Conservation (phyloP, 2,797 vertebrate species). For the Catostomus latipinnis region DNA sequence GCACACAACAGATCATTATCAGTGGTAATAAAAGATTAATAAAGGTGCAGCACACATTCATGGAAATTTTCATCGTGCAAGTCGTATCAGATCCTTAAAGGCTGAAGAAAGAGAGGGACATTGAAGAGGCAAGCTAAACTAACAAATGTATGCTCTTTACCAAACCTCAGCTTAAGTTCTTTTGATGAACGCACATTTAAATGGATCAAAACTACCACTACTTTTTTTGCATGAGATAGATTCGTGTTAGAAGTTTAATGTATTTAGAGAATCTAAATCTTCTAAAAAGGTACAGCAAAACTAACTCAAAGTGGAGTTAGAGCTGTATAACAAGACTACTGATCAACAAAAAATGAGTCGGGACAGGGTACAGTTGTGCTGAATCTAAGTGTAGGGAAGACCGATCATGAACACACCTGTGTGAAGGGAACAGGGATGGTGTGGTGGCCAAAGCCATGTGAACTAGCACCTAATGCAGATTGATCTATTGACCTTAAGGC, state of each 20-base stretch:
- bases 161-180: background rate
- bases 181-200: no score
- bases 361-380: conserved; percentile 28
- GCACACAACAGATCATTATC: conserved; percentile 18
- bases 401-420: conserved; percentile 29
- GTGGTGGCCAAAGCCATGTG: conserved; percentile 35
- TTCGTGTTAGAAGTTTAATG: background rate
- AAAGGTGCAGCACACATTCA: background rate
- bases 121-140: conserved; percentile 3
- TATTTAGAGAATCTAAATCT: background rate
- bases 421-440: conserved; percentile 37
- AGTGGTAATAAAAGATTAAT: background rate
- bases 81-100: conserved; percentile 8
- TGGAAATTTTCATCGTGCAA: background rate
- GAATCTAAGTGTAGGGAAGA: conserved; percentile 47
- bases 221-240: no score
- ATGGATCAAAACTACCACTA: background rate
- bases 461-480: conserved; percentile 45
- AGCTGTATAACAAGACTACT: background rate
- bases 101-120: conserved; percentile 14
- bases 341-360: background rate
- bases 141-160: background rate
- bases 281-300: background rate
- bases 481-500: conserved; percentile 50
- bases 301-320: background rate